Base-by-base conservation (phyloP, 2,888 invertebrate species). In the Norana najaformis region DNA sequence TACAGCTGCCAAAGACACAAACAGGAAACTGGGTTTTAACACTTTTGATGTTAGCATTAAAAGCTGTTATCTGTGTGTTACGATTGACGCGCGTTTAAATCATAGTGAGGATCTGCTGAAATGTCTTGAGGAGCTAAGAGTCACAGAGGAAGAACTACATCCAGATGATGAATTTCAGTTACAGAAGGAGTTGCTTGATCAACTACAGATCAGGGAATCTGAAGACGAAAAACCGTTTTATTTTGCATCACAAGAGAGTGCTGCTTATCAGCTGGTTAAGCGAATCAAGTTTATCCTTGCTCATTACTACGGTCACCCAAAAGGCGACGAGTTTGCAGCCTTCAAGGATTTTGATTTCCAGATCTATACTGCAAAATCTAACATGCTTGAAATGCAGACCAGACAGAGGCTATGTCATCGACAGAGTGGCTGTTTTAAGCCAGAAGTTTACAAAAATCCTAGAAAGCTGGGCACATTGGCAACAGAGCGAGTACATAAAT, bases 311-410 rank as follows among this genome's bases (percentile, higher is more conserved):
- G 69, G 37, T 89, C 41, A 89, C 20, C 37, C 34, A 23, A 37
- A 85, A 85, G 85, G 85, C 35, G 18, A 36, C 20, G 85, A 85
- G 36, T 69, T 89, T 23, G 16, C 41, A 30, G 69, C 18, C n/a
- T 90, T 89, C 69, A 90, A 47, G 30, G 38, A 88, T 20, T 90
- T 90, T 90, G 83, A 89, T 20, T 90, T 90, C n/a, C 90, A 90
- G 37, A 89, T 90, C 35, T 90, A 90, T 53, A 90, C 90, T 30
- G 88, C 90, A 35, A 34, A 30, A 16, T 41, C 88, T 41, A 88
- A 89, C 39, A 90, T 89, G 88, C 83, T 90, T n/a, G 37, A 89
- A 88, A 82, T 18, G 16, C 90, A 90, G 53, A 90, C 90, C 14
- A 88, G 53, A 82, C 47, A 18, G 23, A 38, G 90, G n/a, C 53